Percentiles rank a stretch among this genome's conserved stretches.
Conservation (phyloP, 2,113 vertebrate species). For the Mus pahari region DNA sequence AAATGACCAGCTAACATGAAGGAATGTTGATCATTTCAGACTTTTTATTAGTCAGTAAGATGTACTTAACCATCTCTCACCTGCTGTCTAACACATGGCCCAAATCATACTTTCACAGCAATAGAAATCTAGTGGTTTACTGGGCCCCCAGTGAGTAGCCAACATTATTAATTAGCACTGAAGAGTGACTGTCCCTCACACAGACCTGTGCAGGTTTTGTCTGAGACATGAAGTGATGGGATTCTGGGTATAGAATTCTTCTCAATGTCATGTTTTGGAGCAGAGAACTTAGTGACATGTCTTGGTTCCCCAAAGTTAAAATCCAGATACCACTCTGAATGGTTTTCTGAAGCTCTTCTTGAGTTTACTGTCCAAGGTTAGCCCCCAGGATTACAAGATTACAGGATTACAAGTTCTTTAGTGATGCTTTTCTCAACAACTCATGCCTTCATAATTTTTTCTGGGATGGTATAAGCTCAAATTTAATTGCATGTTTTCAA, state of each 20-base stretch:
- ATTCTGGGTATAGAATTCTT: not conserved
- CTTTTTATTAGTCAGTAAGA: constrained; percentile 55
- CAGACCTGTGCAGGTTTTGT: not conserved
- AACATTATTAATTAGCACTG: constrained; percentile 72
- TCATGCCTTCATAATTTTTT: not conserved
- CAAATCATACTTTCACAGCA: constrained; percentile 76
- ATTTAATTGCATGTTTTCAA: not conserved
- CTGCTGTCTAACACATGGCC: constrained; percentile 71
- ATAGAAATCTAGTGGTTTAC: constrained; percentile 19
- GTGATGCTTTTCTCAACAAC: not conserved
- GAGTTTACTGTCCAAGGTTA: not conserved
- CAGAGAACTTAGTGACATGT: not conserved
- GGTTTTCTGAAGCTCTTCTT: not conserved
- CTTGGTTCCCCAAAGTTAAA: constrained; percentile 1
- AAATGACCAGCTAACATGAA: constrained; percentile 55
- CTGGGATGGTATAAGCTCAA: not conserved
- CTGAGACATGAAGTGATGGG: not conserved
- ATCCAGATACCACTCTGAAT: not conserved
- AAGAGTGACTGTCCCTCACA: not conserved
- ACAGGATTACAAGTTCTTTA: too few species aligned
- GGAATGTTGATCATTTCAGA: constrained; percentile 69
- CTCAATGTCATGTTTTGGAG: not conserved
- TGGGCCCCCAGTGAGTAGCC: not conserved
- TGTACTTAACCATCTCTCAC: not conserved
- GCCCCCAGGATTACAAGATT: not conserved